These are phyloP conservation scores for Zygaena filipendulae DNA, from an alignment of 2,888 invertebrate genomes.

Conservation along the genomic window DNA sequence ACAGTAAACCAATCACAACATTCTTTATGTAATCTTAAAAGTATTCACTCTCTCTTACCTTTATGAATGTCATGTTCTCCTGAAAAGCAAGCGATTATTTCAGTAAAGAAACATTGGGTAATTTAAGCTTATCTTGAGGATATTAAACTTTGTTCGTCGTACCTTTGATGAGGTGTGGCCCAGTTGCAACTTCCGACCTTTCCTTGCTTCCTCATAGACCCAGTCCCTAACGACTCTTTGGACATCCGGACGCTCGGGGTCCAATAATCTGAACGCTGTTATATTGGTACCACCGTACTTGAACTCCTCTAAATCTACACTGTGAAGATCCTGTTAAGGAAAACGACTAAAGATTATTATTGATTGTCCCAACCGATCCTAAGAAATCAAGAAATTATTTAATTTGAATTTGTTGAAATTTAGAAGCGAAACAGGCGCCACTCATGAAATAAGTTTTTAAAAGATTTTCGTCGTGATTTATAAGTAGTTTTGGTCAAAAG, in stretches of 20 bases:
- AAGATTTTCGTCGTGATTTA: too few species aligned
- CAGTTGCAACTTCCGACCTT: constrained; percentile 70
- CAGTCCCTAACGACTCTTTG: constrained; percentile 83
- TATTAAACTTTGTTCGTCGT: constrained; percentile 12
- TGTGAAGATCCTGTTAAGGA: constrained; percentile 92
- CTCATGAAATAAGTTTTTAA: too few species aligned
- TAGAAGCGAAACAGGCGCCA: constrained; percentile 7
- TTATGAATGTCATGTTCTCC: constrained; percentile 79
- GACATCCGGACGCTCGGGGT: constrained; percentile 83
- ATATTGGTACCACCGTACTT: constrained; percentile 96
- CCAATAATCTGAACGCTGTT: constrained; percentile 90
- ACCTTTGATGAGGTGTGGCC: constrained; percentile 69
- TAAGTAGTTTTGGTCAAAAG: too few species aligned
- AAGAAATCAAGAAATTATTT: too few species aligned
- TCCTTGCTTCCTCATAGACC: constrained; percentile 79
- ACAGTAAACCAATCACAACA: too few species aligned
- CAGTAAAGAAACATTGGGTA: constrained; percentile 6
- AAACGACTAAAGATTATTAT: too few species aligned
- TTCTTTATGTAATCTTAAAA: too few species aligned
- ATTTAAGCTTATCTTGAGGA: not conserved
- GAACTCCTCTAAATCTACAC: constrained; percentile 92
- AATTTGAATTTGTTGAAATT: constrained; percentile 2
- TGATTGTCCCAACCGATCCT: too few species aligned
- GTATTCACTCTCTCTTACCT: constrained; percentile 51
- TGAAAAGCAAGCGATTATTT: constrained; percentile 35